Conservation (phyloP, 2,888 invertebrate species). For the Xylocampa areola region DNA sequence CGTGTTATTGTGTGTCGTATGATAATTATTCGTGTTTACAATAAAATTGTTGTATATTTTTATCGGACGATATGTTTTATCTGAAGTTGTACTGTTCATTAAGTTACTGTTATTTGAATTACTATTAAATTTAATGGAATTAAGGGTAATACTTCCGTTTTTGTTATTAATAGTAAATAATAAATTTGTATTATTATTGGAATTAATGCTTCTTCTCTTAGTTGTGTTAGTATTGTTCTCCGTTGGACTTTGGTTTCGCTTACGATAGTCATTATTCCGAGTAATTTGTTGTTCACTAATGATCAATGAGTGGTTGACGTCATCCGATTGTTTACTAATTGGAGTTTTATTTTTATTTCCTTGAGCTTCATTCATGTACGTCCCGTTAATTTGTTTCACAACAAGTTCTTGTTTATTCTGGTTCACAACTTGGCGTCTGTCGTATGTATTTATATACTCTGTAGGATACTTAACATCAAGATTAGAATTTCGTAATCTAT, state of each 20-base stretch:
- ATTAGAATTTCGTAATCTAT: slow-evolving; percentile 10
- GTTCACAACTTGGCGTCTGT: not conserved
- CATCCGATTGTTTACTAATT: slow-evolving; percentile 31
- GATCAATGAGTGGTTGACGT: slow-evolving; percentile 23
- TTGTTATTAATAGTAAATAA: not conserved
- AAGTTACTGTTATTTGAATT: not conserved
- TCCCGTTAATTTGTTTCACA: not conserved
- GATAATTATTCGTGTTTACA: slow-evolving; percentile 5
- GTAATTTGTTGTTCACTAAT: slow-evolving; percentile 26
- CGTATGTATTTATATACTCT: not conserved
- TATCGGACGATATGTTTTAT: slow-evolving; percentile 10
- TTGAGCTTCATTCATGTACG: slow-evolving; percentile 9
- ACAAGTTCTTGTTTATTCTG: not conserved
- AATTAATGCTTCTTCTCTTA: slow-evolving; percentile 18
- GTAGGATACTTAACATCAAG: not conserved
- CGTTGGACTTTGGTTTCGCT: not conserved
- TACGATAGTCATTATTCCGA: slow-evolving; percentile 10
- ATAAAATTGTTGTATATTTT: slow-evolving; percentile 9
- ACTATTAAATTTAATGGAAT: not conserved
- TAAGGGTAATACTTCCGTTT: not conserved
- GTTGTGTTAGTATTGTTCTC: slow-evolving; percentile 17
- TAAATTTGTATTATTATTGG: slow-evolving; percentile 15
- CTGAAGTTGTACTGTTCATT: slow-evolving; percentile 5
- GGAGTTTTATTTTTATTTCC: slow-evolving; percentile 4
- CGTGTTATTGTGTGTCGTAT: not conserved